Base-by-base conservation (phyloP, 1,140 invertebrate species). In the Tetramorium parvispinum region DNA sequence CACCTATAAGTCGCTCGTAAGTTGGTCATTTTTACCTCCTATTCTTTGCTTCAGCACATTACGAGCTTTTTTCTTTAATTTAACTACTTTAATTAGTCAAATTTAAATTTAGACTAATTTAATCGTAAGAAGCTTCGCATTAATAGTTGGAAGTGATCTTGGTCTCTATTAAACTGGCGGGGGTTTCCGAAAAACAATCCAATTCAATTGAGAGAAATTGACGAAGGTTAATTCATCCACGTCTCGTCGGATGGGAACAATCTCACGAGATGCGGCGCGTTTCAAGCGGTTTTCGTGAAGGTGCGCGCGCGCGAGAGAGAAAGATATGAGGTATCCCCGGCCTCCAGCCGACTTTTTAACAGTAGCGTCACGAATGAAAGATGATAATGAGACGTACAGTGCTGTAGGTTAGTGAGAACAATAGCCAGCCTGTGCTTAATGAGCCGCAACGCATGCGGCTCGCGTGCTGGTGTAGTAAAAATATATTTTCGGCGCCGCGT, bases 401-500 rank as follows among this genome's bases (percentile, higher is more conserved):
- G 89, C 88, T 93, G 89, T 93, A 93, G 92, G 92, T 93, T 93
- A 93, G 92, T 93, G 91, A 92, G 89, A 93, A 93, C 91, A 93
- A 93, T 92, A 81, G 91, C 66, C 65, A 7, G 51, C 61, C 16
- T 18, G 68, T 13, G 24, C 79, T 63, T 91, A 86, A 87, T 91
- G 49, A 59, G 53, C 46, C 66, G 51, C 21, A 7, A 76, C 32
- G 49, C 61, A 90, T 90, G 88, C 89, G 53, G 40, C 40, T 32
- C 79, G 79, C 61, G 85, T 85, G 65, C 55, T 13, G 21, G 63
- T 37, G 79, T 75, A 73, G 53, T 73, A 83, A 73, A 68, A 61
- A 78, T 85, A 55, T 75, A 68, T 87, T 82, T 85, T 24, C 73
- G 83, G 61, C 68, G 37, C 51, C 79, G 46, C 11, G 49, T 37